Conservation (phyloP, 2,888 invertebrate genomes). For the Limnephilus lunatus region DNA sequence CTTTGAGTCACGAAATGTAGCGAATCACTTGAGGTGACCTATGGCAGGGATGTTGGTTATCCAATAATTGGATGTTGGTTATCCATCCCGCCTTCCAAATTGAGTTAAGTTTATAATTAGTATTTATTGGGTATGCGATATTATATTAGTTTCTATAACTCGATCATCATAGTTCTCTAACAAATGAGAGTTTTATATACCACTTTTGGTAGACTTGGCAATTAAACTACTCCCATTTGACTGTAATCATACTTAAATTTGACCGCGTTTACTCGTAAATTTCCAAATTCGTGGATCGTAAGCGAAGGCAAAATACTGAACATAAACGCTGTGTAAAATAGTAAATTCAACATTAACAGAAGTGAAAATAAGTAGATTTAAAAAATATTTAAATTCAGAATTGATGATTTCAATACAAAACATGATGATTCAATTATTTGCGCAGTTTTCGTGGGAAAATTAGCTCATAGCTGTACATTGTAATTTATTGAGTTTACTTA, state of each 20-base stretch:
- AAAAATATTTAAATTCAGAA: not conserved
- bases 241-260: constrained; percentile 35
- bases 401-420: no score
- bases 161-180: not conserved
- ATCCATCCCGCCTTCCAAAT: no score
- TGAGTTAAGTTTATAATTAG: no score
- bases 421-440: not conserved
- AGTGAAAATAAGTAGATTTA: not conserved
- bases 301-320: not conserved
- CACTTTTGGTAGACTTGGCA: not conserved
- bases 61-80: no score
- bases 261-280: constrained; percentile 28
- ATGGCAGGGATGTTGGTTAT: no score
- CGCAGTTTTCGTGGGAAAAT: no score
- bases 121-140: no score
- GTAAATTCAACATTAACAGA: not conserved
- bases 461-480: no score
- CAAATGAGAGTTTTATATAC: not conserved
- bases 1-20: no score
- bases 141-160: not conserved
- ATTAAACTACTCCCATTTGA: constrained; percentile 8
- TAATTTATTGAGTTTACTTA: no score
- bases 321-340: not conserved
- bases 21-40: no score
- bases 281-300: constrained; percentile 38